Conservation (phyloP, 30 jellyfish, hydroid and myxozoan genomes). For the Clytia hemisphaerica region DNA sequence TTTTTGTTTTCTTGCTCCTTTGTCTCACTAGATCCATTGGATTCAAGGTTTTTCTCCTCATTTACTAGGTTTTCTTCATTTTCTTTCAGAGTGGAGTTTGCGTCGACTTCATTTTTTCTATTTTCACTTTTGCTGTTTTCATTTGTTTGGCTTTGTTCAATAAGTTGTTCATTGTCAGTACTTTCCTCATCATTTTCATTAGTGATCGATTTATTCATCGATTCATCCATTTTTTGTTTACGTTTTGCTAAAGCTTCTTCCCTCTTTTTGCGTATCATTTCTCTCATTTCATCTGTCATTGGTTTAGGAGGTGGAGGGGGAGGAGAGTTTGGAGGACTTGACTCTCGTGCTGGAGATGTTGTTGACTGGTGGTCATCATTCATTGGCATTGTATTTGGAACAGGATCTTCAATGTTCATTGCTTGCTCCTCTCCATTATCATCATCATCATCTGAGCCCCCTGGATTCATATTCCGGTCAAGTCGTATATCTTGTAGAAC, state of each 20-base stretch:
- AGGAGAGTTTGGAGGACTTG: too few species aligned
- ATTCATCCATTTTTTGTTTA: conserved; percentile 13
- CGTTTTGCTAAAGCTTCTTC: conserved; percentile 46
- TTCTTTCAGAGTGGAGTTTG: too few species aligned
- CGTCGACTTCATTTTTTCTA: too few species aligned
- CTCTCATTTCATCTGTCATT: conserved; percentile 25
- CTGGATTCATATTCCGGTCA: not conserved
- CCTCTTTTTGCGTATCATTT: conserved; percentile 11
- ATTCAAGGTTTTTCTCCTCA: too few species aligned
- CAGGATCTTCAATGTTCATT: not conserved
- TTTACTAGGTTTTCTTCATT: too few species aligned
- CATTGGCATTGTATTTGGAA: not conserved
- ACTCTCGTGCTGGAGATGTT: too few species aligned
- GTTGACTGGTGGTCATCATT: not conserved
- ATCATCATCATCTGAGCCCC: not conserved
- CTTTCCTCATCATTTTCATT: too few species aligned
- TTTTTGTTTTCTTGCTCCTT: too few species aligned
- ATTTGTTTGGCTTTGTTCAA: too few species aligned
- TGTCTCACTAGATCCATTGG: too few species aligned
- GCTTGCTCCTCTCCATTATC: not conserved
- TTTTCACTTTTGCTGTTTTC: too few species aligned
- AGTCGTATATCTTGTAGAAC: conserved; percentile 21
- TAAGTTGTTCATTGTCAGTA: too few species aligned
- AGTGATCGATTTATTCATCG: not conserved
- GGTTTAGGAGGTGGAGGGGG: not conserved